phyloP scores from a whole-genome alignment of 2,888 invertebrate genomes.

The Villa cingulata region DNA sequence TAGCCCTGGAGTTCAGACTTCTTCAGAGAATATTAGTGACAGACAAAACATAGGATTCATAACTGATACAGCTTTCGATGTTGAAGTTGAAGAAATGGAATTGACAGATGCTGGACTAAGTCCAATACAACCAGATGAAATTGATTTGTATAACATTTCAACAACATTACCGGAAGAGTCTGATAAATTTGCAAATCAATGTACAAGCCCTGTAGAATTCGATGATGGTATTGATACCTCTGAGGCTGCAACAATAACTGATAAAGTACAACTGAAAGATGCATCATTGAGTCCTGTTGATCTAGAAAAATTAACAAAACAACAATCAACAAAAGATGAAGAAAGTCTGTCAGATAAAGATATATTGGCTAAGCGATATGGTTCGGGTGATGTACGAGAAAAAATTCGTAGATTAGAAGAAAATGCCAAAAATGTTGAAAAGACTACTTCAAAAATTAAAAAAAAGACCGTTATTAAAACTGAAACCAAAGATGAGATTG shows the following conservation, averaged over 20 bases:
- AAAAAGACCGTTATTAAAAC: neutral
- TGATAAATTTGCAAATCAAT: constrained; percentile 36
- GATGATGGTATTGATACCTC: constrained; percentile 38
- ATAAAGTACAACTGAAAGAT: constrained; percentile 40
- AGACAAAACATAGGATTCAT: constrained; percentile 25
- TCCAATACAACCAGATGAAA: constrained; percentile 42
- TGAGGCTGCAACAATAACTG: constrained; percentile 40
- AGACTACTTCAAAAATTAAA: neutral
- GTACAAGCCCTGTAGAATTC: constrained; percentile 40
- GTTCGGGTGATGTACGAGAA: constrained; percentile 43
- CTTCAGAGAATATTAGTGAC: constrained; percentile 19
- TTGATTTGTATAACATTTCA: constrained; percentile 27
- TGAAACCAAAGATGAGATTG: neutral
- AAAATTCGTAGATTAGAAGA: constrained; percentile 43
- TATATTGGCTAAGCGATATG: constrained; percentile 27
- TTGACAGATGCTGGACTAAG: constrained; percentile 43
- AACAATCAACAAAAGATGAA: constrained; percentile 15
- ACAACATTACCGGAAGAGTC: constrained; percentile 31
- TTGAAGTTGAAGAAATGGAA: constrained; percentile 39
- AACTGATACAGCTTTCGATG: constrained; percentile 36
- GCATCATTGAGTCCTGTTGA: constrained; percentile 40
- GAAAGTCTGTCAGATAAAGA: constrained; percentile 28
- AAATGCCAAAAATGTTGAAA: constrained; percentile 25
- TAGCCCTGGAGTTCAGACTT: constrained; percentile 35
- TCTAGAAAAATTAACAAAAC: constrained; percentile 22